Percentiles rank a stretch among this genome's conserved stretches.
phyloP scores from a whole-genome alignment of 2,113 vertebrate species.

The Prunella fulvescens region DNA sequence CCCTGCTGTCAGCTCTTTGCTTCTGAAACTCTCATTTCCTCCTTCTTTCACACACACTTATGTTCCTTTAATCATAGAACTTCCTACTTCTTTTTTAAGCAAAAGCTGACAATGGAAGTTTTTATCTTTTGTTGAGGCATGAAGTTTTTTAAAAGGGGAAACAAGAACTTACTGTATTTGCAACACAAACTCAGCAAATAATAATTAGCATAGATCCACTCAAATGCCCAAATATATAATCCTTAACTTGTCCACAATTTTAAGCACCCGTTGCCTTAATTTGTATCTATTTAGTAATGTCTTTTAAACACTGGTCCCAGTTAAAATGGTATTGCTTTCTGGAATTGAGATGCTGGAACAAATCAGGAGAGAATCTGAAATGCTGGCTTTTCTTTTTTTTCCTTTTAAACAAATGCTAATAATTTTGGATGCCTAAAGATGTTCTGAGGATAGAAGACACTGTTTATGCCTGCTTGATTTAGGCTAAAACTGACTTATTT shows the following conservation, averaged over 20 bases:
- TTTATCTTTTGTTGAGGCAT: constrained; percentile 4
- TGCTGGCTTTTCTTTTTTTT: not conserved
- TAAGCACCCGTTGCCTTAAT: not conserved
- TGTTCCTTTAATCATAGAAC: constrained; percentile 29
- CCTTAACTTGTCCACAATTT: not conserved
- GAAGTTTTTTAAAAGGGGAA: constrained; percentile 13
- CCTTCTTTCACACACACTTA: not conserved
- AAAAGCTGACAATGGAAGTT: constrained; percentile 43
- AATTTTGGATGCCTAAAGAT: not conserved
- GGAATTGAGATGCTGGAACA: not conserved
- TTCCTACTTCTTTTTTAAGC: constrained; percentile 61
- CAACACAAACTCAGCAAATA: not conserved
- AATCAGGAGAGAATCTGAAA: not conserved
- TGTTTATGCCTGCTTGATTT: not conserved
- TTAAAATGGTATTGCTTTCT: not conserved
- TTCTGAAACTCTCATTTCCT: constrained; percentile 56
- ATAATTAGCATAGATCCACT: not conserved
- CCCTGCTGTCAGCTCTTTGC: constrained; percentile 15
- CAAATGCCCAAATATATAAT: not conserved
- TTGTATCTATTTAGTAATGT: not conserved
- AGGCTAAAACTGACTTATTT: not conserved
- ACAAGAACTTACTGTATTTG: not conserved
- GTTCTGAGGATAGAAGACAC: not conserved
- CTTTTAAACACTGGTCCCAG: not conserved
- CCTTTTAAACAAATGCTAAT: not conserved